Percentiles rank a stretch among this genome's conserved stretches.
Conservation (phyloP, 2,888 invertebrate species). For the Volucella inanis region DNA sequence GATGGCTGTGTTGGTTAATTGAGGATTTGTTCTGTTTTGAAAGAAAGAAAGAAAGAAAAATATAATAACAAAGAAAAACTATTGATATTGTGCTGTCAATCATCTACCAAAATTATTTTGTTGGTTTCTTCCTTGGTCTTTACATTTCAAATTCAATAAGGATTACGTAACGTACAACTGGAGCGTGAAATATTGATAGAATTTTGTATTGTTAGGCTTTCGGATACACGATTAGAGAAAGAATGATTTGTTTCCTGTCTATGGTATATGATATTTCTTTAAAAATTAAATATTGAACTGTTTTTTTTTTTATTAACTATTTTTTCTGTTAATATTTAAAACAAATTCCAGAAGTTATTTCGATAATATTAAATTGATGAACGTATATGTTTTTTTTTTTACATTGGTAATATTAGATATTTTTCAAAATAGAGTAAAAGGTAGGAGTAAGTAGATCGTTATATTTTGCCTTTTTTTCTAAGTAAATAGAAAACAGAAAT, state of each 20-base stretch:
- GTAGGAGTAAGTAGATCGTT: no score
- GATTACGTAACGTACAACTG: constrained; percentile 57
- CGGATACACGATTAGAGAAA: constrained; percentile 17
- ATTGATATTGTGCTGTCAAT: constrained; percentile 54
- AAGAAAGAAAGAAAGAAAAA: not conserved
- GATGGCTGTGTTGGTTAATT: constrained; percentile 64
- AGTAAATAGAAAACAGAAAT: no score
- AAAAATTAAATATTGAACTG: constrained; percentile 10
- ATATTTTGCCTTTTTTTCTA: no score
- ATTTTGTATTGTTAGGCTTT: constrained; percentile 26
- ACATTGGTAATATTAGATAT: no score
- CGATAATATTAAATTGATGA: no score
- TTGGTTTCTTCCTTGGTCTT: constrained; percentile 38
- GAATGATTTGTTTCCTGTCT: constrained; percentile 33
- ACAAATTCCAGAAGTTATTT: no score
- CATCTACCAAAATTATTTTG: constrained; percentile 56
- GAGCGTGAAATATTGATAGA: constrained; percentile 70
- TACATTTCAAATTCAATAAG: constrained; percentile 52
- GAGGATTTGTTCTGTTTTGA: constrained; percentile 51
- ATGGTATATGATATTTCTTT: constrained; percentile 47
- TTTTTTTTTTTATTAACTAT: constrained; percentile 4
- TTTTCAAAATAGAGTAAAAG: no score
- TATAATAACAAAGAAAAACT: constrained; percentile 15
- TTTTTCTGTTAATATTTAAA: not conserved
- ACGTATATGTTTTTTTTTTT: no score